These are phyloP conservation scores for Drosophila lowei DNA, from an alignment of 1,140 invertebrate genomes.

Conservation along the genomic window DNA sequence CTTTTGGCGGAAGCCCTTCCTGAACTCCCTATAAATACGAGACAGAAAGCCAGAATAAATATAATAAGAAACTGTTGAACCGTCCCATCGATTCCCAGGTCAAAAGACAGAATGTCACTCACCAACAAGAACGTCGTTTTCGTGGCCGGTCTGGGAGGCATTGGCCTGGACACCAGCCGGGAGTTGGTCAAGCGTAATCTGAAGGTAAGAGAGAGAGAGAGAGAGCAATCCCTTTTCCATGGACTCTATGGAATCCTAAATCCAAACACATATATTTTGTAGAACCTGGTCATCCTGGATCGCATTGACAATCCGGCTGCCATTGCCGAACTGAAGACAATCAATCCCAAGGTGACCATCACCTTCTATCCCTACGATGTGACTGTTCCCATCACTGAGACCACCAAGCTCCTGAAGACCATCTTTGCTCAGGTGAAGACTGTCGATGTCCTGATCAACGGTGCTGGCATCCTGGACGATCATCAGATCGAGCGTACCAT, in stretches of 20 bases:
- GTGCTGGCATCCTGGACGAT: constrained; percentile 75
- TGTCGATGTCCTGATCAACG: constrained; percentile 75
- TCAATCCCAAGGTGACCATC: constrained; percentile 73
- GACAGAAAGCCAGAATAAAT: constrained; percentile 4
- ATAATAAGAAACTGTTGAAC: constrained; percentile 30
- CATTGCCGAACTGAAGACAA: constrained; percentile 63
- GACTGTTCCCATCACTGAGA: constrained; percentile 55
- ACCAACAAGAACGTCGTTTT: constrained; percentile 76
- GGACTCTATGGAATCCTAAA: background rate
- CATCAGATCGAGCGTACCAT: constrained; percentile 76
- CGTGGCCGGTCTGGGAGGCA: constrained; percentile 73
- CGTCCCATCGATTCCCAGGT: constrained; percentile 33
- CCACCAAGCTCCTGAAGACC: constrained; percentile 60
- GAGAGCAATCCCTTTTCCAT: background rate
- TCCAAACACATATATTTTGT: background rate
- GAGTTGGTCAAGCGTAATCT: constrained; percentile 61
- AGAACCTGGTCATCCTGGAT: constrained; percentile 75
- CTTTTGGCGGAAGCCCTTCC: background rate
- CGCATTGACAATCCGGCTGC: constrained; percentile 66
- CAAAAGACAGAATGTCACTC: constrained; percentile 51
- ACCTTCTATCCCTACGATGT: constrained; percentile 73
- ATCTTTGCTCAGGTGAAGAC: constrained; percentile 66
- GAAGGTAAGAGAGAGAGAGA: constrained; percentile 35
- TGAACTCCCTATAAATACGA: constrained; percentile 58
- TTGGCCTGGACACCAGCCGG: constrained; percentile 70